Conservation (phyloP, 2,888 invertebrate species). For the Bombylius major region DNA sequence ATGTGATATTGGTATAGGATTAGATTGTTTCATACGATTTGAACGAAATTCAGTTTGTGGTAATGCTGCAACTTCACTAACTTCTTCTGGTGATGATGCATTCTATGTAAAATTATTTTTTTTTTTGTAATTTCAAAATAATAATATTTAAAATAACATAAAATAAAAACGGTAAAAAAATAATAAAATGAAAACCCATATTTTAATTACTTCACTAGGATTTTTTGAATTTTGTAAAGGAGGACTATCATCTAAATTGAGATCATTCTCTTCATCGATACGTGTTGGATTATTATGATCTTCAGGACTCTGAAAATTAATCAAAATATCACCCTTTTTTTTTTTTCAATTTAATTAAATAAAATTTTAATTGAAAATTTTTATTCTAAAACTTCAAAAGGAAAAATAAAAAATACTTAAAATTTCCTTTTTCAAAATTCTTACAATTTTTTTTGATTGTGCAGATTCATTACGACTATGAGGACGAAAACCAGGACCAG, state of each 20-base stretch:
- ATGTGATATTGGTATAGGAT: conserved; percentile 57
- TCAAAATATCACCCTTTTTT: conserved; percentile 2
- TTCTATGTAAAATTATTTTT: neutral
- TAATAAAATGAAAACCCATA: neutral
- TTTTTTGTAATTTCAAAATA: neutral
- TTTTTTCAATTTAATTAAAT: too few relatives aligned
- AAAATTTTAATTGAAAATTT: too few relatives aligned
- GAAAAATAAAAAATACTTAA: too few relatives aligned
- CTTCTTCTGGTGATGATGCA: conserved; percentile 17
- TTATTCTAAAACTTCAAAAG: too few relatives aligned
- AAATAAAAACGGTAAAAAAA: neutral
- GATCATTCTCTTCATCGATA: conserved; percentile 62
- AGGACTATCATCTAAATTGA: conserved; percentile 25
- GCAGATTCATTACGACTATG: conserved; percentile 77
- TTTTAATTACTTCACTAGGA: conserved; percentile 20
- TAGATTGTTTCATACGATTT: conserved; percentile 46
- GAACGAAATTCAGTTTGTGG: conserved; percentile 28
- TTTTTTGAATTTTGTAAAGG: conserved; percentile 12
- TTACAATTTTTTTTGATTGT: conserved; percentile 47
- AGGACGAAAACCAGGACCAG: conserved; percentile 85
- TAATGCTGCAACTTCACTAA: conserved; percentile 20
- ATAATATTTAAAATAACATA: neutral
- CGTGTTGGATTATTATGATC: conserved; percentile 48
- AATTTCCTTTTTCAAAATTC: conserved; percentile 12
- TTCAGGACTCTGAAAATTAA: conserved; percentile 44